Percentiles rank a stretch among this genome's conserved stretches.
These are phyloP conservation scores for Acanthochromis polyacanthus DNA, from an alignment of 2,113 vertebrate species.

Conservation along the genomic window DNA sequence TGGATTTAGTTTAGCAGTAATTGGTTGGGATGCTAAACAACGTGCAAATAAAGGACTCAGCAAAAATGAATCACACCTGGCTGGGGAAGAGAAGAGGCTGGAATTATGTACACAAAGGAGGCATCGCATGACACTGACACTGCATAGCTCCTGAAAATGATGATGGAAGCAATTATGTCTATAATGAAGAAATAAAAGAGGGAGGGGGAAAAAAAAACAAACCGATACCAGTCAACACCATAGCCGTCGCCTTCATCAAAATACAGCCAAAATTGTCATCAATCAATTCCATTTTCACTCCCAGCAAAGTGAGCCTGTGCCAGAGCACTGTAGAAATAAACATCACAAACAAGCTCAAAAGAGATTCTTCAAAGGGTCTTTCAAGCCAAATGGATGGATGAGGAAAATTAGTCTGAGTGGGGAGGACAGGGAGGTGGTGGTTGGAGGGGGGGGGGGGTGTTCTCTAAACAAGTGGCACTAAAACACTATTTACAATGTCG, in stretches of 20 bases:
- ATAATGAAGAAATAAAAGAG: constrained; percentile 4
- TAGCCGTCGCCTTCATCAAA: constrained; percentile 34
- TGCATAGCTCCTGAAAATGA: constrained; percentile 10
- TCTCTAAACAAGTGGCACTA: constrained; percentile 54
- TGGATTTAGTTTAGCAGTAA: constrained; percentile 55
- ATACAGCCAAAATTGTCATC: constrained; percentile 54
- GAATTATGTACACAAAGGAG: constrained; percentile 30
- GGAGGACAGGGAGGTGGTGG: constrained; percentile 11
- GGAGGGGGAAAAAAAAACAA: background rate
- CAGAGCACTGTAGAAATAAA: constrained; percentile 64
- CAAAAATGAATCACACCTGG: constrained; percentile 49
- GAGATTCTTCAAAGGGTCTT: constrained; percentile 77
- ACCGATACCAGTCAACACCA: constrained; percentile 1
- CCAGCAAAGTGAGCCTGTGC: constrained; percentile 41
- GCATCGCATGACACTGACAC: constrained; percentile 8
- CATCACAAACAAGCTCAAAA: constrained; percentile 69
- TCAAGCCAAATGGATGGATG: constrained; percentile 74
- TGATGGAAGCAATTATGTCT: constrained; percentile 16
- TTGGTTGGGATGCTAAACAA: constrained; percentile 44
- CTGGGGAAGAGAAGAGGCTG: background rate
- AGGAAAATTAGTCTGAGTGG: constrained; percentile 70
- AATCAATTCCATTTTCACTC: constrained; percentile 62
- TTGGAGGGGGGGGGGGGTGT: background rate
- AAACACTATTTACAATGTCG: constrained; percentile 53
- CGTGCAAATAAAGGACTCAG: constrained; percentile 28